A percentile compares a stretch with the other conserved stretches of the same genome.
phyloP scores from a whole-genome alignment of 2,797 vertebrate species.

The Coranthus polyacanthus region DNA sequence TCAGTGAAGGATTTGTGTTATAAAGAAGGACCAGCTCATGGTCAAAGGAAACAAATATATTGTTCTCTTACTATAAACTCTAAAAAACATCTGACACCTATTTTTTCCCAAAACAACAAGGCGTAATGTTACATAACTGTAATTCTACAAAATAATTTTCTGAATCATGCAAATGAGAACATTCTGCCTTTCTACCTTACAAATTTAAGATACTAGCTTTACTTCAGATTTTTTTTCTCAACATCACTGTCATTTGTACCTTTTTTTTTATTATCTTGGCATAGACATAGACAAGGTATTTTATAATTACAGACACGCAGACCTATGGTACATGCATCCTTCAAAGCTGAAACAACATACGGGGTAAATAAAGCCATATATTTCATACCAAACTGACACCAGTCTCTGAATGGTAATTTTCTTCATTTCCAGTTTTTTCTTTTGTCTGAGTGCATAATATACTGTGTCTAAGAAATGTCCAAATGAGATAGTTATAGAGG shows the following conservation, averaged over 20 bases:
- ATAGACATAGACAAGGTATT: constrained; percentile 28
- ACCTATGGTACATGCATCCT: constrained; percentile 43
- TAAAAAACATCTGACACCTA: neutral
- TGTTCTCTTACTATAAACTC: neutral
- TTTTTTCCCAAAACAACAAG: constrained; percentile 41
- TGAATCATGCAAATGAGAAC: constrained; percentile 56
- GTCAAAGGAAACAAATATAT: neutral
- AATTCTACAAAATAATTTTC: constrained; percentile 58
- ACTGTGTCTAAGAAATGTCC: constrained; percentile 29
- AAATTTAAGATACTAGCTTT: constrained; percentile 15
- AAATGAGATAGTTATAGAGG: constrained; percentile 42
- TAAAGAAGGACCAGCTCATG: neutral
- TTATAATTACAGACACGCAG: constrained; percentile 42
- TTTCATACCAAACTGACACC: constrained; percentile 13
- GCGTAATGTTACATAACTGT: constrained; percentile 55
- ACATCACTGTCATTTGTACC: constrained; percentile 25
- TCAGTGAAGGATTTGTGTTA: neutral
- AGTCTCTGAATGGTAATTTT: constrained; percentile 4
- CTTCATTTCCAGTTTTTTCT: constrained; percentile 41
- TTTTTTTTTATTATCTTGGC: constrained; percentile 21
- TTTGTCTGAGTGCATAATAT: constrained; percentile 18
- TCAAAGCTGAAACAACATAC: constrained; percentile 33
- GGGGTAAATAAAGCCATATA: constrained; percentile 19
- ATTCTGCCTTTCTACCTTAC: constrained; percentile 31
- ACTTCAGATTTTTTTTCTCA: constrained; percentile 31